A percentile compares a stretch with the other conserved stretches of the same genome.
Conservation (phyloP, 2,888 invertebrate species). For the Synanthedon tipuliformis region DNA sequence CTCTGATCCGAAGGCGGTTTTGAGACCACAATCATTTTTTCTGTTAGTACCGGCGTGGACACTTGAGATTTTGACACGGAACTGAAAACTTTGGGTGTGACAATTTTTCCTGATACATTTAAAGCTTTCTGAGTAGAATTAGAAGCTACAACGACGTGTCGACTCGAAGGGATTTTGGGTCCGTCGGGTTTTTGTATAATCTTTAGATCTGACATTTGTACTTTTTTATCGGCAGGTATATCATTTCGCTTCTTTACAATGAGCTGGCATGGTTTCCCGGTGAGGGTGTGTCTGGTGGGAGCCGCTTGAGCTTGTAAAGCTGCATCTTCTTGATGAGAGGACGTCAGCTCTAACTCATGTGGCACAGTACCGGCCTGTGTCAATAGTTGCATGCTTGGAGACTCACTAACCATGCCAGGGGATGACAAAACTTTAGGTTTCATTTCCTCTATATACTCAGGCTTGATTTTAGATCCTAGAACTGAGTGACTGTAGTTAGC, state of each 20-base stretch:
- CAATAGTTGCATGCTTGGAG: conserved; percentile 50
- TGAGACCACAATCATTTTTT: conserved; percentile 62
- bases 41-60: conserved; percentile 28
- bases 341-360: conserved; percentile 39
- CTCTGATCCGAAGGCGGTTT: conserved; percentile 47
- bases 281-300: conserved; percentile 29
- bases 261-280: conserved; percentile 51
- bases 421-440: conserved; percentile 42
- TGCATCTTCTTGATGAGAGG: conserved; percentile 38
- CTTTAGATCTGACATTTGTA: conserved; percentile 53
- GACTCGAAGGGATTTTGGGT: conserved; percentile 52
- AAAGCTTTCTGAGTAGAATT: conserved; percentile 44
- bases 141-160: conserved; percentile 50
- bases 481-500: conserved; percentile 60
- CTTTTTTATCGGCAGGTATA: conserved; percentile 36
- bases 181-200: conserved; percentile 50
- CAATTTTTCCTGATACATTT: conserved; percentile 42
- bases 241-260: conserved; percentile 52
- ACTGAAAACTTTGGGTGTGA: conserved; percentile 57
- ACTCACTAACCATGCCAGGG: conserved; percentile 42
- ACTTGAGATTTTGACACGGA: conserved; percentile 39
- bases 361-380: conserved; percentile 48
- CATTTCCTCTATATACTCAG: conserved; percentile 43
- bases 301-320: conserved; percentile 39
- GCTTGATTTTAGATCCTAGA: conserved; percentile 42